A percentile compares a stretch with the other conserved stretches of the same genome.
Conservation (phyloP, 2,797 vertebrate species). For the Botia almorhae region DNA sequence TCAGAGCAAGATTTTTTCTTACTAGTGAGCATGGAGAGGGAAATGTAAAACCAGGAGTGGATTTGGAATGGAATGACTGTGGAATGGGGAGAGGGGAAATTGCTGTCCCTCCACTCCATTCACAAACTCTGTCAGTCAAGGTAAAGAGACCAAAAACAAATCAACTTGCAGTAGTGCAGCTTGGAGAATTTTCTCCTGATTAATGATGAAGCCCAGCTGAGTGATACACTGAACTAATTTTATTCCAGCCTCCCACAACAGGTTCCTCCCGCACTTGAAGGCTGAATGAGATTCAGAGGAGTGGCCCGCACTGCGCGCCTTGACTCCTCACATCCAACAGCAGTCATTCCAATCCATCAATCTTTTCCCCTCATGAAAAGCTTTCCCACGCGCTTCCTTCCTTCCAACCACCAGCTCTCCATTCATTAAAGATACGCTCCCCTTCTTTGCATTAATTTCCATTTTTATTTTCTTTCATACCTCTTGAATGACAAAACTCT, state of each 20-base stretch:
- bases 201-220: slow-evolving; percentile 26
- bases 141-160: neutral
- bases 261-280: neutral
- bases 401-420: neutral
- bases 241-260: slow-evolving; percentile 17
- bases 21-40: neutral
- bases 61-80: neutral
- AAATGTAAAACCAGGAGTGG: neutral
- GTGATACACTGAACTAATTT: slow-evolving; percentile 27
- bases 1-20: neutral
- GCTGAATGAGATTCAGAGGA: slow-evolving; percentile 4
- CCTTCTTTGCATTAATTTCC: slow-evolving; percentile 29
- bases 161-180: neutral
- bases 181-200: slow-evolving; percentile 9
- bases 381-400: neutral
- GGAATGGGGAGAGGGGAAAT: neutral
- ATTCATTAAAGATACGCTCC: slow-evolving; percentile 3
- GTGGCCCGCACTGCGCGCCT: slow-evolving; percentile 2
- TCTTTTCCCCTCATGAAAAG: neutral
- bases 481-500: slow-evolving; percentile 13
- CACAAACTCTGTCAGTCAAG: neutral
- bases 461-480: slow-evolving; percentile 19
- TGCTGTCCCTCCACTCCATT: neutral
- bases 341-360: slow-evolving; percentile 15
- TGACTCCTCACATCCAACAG: slow-evolving; percentile 14